These are phyloP conservation scores for Misgurnus mizolepis DNA, from an alignment of 2,113 vertebrate species.

Conservation along the genomic window DNA sequence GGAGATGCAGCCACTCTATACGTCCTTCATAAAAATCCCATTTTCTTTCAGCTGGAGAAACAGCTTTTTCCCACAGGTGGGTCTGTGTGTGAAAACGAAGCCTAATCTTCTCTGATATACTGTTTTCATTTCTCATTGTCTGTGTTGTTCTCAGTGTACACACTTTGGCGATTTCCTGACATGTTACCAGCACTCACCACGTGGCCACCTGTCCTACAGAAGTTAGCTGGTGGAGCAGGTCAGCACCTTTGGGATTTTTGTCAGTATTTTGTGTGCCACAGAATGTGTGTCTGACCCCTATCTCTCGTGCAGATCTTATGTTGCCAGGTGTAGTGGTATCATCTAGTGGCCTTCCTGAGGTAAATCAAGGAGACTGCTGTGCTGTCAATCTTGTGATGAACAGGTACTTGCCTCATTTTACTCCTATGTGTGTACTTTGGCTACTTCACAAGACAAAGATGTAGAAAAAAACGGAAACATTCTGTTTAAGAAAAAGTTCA, in stretches of 20 bases:
- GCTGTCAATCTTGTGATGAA: slow-evolving; percentile 83
- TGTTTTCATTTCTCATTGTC: slow-evolving; percentile 29
- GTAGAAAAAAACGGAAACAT: too few species aligned
- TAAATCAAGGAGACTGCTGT: slow-evolving; percentile 82
- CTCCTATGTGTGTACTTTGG: not conserved
- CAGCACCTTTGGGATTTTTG: slow-evolving; percentile 49
- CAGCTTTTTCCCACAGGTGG: slow-evolving; percentile 90
- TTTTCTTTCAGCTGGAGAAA: slow-evolving; percentile 90
- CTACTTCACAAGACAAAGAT: too few species aligned
- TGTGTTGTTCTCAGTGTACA: slow-evolving; percentile 81
- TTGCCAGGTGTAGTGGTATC: slow-evolving; percentile 89
- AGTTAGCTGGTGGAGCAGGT: slow-evolving; percentile 93
- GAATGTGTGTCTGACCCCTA: not conserved
- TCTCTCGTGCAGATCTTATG: slow-evolving; percentile 87
- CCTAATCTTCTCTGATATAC: not conserved
- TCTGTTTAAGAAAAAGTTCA: too few species aligned
- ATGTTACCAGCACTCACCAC: slow-evolving; percentile 85
- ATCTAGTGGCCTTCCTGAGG: slow-evolving; percentile 82
- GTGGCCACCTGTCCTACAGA: slow-evolving; percentile 90
- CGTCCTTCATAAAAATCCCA: slow-evolving; percentile 81
- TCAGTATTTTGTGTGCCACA: not conserved
- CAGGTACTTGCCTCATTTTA: slow-evolving; percentile 71
- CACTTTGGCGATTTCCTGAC: slow-evolving; percentile 84
- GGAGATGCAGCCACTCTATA: slow-evolving; percentile 87
- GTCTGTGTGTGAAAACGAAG: not conserved